Evolutionary conservation across 2,797 vertebrate genomes (phyloP).

Genomic region (Acipenser oxyrinchus): DNA sequence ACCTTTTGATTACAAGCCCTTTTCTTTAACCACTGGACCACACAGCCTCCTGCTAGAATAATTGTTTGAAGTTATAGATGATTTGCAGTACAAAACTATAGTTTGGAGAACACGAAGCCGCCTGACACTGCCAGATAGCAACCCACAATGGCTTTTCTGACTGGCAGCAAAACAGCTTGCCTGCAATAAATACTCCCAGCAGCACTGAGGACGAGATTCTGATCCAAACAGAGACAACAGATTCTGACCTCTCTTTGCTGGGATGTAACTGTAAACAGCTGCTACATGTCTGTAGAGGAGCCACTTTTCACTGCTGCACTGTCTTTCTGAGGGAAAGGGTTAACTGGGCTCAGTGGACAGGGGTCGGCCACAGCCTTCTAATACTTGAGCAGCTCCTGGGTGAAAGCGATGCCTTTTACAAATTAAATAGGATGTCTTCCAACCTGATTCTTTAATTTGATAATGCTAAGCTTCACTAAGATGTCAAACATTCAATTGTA

Average conservation of each 20-base stretch:
- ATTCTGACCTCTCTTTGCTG: too few relatives aligned
- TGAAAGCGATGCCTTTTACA: slow-evolving; percentile 39
- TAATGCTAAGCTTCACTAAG: slow-evolving; percentile 43
- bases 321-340: slow-evolving; percentile 26
- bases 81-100: too few relatives aligned
- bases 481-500: slow-evolving; percentile 38
- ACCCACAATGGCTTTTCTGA: too few relatives aligned
- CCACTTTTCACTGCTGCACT: slow-evolving; percentile 17
- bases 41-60: too few relatives aligned
- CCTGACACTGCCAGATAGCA: too few relatives aligned
- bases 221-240: slow-evolving; percentile 20
- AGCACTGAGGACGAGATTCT: slow-evolving; percentile 16
- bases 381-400: slow-evolving; percentile 27
- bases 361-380: slow-evolving; percentile 27
- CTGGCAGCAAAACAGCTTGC: too few relatives aligned
- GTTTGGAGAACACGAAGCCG: too few relatives aligned
- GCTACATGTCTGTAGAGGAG: too few relatives aligned
- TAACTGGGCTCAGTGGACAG: background rate
- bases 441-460: slow-evolving; percentile 52
- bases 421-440: slow-evolving; percentile 51
- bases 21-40: too few relatives aligned
- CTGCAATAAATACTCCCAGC: slow-evolving; percentile 6
- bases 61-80: too few relatives aligned
- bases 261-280: too few relatives aligned
- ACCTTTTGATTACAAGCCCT: too few relatives aligned